Percentiles rank a stretch among this genome's conserved stretches.
Conservation (phyloP, 92 coral and sea anemone genomes). For the Galaxea fascicularis region DNA sequence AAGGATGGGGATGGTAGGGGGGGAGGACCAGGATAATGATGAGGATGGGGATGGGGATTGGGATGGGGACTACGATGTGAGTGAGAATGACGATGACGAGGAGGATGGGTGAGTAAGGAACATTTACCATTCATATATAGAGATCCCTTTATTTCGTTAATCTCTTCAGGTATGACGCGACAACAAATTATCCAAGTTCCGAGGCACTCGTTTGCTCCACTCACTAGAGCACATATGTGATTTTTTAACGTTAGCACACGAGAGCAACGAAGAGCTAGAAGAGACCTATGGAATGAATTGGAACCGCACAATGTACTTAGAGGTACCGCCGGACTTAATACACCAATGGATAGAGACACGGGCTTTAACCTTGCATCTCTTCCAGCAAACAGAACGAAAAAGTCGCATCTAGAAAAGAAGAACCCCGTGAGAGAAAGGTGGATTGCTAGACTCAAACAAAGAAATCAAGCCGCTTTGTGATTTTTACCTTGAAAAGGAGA, state of each 20-base stretch:
- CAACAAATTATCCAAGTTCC: constrained; percentile 17
- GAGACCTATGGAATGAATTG: not conserved
- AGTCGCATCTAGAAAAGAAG: not conserved
- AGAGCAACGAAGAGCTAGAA: constrained; percentile 10
- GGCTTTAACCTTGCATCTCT: constrained; percentile 1
- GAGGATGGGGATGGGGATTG: too few species aligned
- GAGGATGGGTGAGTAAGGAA: not conserved
- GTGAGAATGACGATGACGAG: too few species aligned
- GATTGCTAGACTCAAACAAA: not conserved
- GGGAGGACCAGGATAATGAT: too few species aligned
- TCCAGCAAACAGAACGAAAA: not conserved
- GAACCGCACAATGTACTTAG: constrained; percentile 8
- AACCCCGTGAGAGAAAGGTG: not conserved
- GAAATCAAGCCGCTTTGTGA: not conserved
- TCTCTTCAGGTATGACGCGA: constrained; percentile 1
- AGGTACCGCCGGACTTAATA: constrained; percentile 9
- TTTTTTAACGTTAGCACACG: not conserved
- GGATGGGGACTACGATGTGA: too few species aligned
- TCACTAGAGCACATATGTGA: constrained; percentile 19
- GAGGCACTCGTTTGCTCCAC: constrained; percentile 29
- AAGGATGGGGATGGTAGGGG: too few species aligned
- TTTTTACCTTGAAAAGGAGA: not conserved
- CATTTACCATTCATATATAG: not conserved
- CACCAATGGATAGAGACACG: not conserved
- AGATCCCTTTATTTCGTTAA: not conserved